Percentiles rank a stretch among this genome's conserved stretches.
phyloP scores from a whole-genome alignment of 2,888 invertebrate genomes.

The Hedya salicella region DNA sequence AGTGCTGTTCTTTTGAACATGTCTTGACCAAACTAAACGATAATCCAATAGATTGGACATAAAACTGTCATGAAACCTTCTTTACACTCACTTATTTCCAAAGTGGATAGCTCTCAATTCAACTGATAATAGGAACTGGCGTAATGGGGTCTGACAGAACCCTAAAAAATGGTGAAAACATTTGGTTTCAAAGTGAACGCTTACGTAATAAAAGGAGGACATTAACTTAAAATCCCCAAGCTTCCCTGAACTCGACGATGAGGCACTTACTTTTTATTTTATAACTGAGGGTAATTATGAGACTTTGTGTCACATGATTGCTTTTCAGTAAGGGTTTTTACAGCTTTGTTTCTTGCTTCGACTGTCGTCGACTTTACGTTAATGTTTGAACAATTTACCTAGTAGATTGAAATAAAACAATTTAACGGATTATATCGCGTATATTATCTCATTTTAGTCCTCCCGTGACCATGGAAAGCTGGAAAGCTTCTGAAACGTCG shows the following conservation, averaged over 20 bases:
- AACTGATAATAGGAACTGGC: not conserved
- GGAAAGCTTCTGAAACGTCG: no score
- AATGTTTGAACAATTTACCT: no score
- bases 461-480: no score
- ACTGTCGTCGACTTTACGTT: no score
- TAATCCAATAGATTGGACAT: no score
- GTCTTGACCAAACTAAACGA: no score
- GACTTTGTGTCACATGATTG: slow-evolving; percentile 36
- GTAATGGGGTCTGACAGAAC: not conserved
- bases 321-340: slow-evolving; percentile 11
- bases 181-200: slow-evolving; percentile 31
- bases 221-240: slow-evolving; percentile 35
- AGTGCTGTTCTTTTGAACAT: no score
- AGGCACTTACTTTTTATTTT: slow-evolving; percentile 39
- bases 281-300: slow-evolving; percentile 34
- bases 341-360: not conserved
- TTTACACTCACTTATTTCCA: not conserved
- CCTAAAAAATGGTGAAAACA: slow-evolving; percentile 27
- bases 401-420: no score
- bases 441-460: no score
- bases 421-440: no score
- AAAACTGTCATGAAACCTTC: not conserved
- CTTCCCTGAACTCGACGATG: slow-evolving; percentile 23
- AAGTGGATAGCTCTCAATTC: not conserved
- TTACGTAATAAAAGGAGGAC: slow-evolving; percentile 35